phyloP scores from a whole-genome alignment of 2,888 invertebrate genomes.

The Periphyllus acericola region DNA sequence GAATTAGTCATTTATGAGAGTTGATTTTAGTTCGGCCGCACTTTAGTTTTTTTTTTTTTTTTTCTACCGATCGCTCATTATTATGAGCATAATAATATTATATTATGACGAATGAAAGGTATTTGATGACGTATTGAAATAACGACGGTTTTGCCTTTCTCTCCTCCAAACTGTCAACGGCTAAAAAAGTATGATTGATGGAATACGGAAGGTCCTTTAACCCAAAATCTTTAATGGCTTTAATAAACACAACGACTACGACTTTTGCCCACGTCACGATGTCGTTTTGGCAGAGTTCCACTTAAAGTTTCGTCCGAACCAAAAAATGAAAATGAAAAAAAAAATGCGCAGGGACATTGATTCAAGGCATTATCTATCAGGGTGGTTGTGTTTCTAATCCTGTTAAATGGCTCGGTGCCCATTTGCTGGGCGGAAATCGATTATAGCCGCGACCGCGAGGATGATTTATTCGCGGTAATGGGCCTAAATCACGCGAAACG shows the following conservation, averaged over 20 bases:
- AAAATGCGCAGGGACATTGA: constrained; percentile 52
- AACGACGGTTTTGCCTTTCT: constrained; percentile 21
- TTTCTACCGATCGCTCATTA: constrained; percentile 35
- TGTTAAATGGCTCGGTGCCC: constrained; percentile 61
- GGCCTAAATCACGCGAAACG: constrained; percentile 55
- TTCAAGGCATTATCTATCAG: constrained; percentile 54
- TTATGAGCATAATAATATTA: constrained; percentile 2
- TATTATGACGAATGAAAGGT: constrained; percentile 43
- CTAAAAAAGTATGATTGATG: constrained; percentile 50
- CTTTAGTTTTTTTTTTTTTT: background rate
- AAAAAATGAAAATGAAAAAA: constrained; percentile 21
- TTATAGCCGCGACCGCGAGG: constrained; percentile 37
- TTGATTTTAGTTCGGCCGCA: constrained; percentile 22
- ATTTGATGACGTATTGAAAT: constrained; percentile 56
- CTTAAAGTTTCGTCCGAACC: constrained; percentile 5
- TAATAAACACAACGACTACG: constrained; percentile 49
- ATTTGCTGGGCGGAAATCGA: constrained; percentile 53
- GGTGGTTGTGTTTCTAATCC: constrained; percentile 56
- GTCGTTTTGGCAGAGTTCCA: constrained; percentile 56
- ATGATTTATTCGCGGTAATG: constrained; percentile 55
- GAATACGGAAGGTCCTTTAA: constrained; percentile 48
- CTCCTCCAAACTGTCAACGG: constrained; percentile 29
- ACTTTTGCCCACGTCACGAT: constrained; percentile 25
- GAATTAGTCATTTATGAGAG: constrained; percentile 45
- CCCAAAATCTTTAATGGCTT: constrained; percentile 50